phyloP scores from a whole-genome alignment of 2,113 vertebrate genomes.

The Peromyscus maniculatus region DNA sequence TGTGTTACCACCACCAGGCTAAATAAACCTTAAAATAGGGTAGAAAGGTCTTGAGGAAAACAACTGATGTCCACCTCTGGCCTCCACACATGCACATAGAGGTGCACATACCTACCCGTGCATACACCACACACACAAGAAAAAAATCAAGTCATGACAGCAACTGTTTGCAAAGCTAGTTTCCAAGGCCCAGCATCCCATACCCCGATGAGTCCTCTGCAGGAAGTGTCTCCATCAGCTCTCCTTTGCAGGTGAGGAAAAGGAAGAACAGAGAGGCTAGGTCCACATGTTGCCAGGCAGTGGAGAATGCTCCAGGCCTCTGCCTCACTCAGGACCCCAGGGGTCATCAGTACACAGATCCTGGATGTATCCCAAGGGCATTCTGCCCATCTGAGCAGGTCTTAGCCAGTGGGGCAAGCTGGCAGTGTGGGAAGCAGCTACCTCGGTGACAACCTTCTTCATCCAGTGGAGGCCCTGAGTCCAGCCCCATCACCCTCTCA shows the following conservation, averaged over 20 bases:
- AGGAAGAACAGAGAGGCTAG: not conserved
- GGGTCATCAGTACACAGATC: not conserved
- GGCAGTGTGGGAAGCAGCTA: not conserved
- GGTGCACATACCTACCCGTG: not conserved
- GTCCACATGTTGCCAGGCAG: not conserved
- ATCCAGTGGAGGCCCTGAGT: not conserved
- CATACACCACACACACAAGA: not conserved
- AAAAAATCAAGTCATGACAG: not conserved
- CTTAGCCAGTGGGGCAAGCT: not conserved
- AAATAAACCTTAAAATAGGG: not conserved
- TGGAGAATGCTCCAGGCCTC: not conserved
- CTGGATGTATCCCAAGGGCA: not conserved
- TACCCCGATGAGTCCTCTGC: not conserved
- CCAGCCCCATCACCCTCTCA: not conserved
- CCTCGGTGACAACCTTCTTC: not conserved
- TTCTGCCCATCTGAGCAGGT: not conserved
- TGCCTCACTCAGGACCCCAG: not conserved
- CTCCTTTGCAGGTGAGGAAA: not conserved
- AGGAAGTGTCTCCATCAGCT: not conserved
- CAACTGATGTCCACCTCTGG: not conserved
- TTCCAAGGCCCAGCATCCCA: not conserved
- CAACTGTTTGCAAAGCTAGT: not conserved
- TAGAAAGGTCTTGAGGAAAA: not conserved
- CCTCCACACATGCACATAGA: not conserved
- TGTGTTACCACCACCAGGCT: not conserved